Conservation (phyloP, 2,888 invertebrate genomes). For the Philonicus albiceps region DNA sequence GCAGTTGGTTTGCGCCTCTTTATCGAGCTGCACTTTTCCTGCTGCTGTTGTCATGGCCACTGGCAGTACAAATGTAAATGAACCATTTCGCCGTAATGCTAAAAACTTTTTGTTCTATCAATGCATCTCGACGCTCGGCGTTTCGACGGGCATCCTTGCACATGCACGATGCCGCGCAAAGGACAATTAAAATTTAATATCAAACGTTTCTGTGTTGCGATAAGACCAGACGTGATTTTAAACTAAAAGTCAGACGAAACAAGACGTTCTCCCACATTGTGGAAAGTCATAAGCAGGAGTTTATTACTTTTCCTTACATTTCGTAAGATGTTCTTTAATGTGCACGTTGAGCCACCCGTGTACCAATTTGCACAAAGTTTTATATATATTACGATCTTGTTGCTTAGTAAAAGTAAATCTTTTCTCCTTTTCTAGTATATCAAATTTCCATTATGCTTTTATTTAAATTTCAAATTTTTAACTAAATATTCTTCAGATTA, state of each 20-base stretch:
- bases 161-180: neutral
- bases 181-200: neutral
- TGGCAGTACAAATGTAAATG: neutral
- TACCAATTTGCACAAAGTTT: no score
- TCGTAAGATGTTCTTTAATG: no score
- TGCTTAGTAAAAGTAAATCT: no score
- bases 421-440: no score
- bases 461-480: no score
- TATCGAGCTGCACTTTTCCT: neutral
- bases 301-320: no score
- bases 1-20: neutral
- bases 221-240: neutral
- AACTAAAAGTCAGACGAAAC: neutral
- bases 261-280: neutral
- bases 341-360: no score
- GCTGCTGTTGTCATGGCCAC: neutral
- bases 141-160: neutral
- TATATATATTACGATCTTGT: no score
- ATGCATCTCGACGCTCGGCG: neutral
- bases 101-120: neutral
- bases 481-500: no score
- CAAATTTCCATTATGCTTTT: no score
- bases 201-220: neutral
- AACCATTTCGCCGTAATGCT: neutral
- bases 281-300: no score